Conservation (phyloP, 2,888 invertebrate genomes). For the Xiphydria camelus region DNA sequence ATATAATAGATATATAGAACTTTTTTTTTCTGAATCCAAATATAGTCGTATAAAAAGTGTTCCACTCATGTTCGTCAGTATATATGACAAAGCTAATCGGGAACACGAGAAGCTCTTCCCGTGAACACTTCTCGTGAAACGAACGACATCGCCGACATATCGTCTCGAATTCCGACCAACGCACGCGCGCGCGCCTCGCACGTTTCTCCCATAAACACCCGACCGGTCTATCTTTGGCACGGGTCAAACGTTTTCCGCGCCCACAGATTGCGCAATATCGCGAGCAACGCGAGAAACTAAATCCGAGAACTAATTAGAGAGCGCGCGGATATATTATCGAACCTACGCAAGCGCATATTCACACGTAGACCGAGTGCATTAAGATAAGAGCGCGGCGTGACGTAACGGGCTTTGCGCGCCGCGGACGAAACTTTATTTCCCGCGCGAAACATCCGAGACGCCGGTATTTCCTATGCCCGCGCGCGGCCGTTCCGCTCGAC, state of each 20-base stretch:
- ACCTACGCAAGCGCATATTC: neutral
- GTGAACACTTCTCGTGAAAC: too few relatives aligned
- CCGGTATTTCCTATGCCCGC: neutral
- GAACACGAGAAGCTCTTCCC: too few relatives aligned
- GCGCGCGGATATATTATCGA: neutral
- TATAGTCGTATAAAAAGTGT: too few relatives aligned
- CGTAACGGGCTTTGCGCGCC: neutral
- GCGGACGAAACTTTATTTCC: constrained; percentile 1
- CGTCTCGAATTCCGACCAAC: neutral
- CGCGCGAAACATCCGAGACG: neutral
- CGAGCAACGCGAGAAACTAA: constrained; percentile 1
- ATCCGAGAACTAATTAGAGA: constrained; percentile 1
- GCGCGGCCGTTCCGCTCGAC: neutral
- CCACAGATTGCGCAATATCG: too few relatives aligned
- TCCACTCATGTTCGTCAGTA: too few relatives aligned
- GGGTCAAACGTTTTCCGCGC: neutral
- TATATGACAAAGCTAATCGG: too few relatives aligned
- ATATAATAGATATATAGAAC: too few relatives aligned
- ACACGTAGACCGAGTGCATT: constrained; percentile 1
- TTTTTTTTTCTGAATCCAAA: too few relatives aligned
- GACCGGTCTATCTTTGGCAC: too few relatives aligned
- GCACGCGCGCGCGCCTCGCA: too few relatives aligned
- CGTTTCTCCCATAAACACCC: too few relatives aligned
- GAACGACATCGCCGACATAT: neutral
- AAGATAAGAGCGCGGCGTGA: constrained; percentile 2